Base-by-base conservation (phyloP, 2,797 vertebrate species). In the Sebastes alutus region DNA sequence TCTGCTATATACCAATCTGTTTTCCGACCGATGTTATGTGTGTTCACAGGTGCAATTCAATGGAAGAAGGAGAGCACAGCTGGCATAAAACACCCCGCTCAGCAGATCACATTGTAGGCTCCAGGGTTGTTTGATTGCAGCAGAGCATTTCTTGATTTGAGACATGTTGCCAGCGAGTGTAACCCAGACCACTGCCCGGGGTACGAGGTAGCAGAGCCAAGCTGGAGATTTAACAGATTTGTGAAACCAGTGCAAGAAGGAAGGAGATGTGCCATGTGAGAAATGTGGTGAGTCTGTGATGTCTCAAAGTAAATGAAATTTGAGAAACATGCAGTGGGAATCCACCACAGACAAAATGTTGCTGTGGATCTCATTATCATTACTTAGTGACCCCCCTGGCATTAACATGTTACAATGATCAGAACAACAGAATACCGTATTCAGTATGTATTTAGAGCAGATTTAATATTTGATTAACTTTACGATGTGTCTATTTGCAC, bases 191-290 rank as follows among this genome's bases (percentile, higher is more conserved):
- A 33, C 56, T 65, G 69, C 49, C 33, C 65, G 62, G 20, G 38
- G 25, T 56, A 27, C 6, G 8, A 74, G 13, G 58, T 12, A 55
- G n/a, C 25, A 14, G 61, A 80, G 73, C 69, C 25, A 74, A 58
- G 29, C 20, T 58, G 75, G 46, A 81, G 25, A 25, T 75, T 70
- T 70, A 64, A 65, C 69, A 70, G 49, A 64, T 69, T 66, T 77
- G 23, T 55, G 30, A 80, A 75, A 60, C 6, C 64, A 63, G 38
- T 35, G 20, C 18, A 61, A 6, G 9, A 35, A 69, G 59, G 52
- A 25, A 32, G 18, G 20, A 55, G 29, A 54, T 71, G 27, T 58
- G 49, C 27, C 10, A 68, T 81, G n/a, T 49, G 46, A 59, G 27
- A 61, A 70, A 72, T 55, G 52, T 16, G 30, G 29, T 3, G 5